These are phyloP conservation scores for Harpegnathos saltator DNA, from an alignment of 1,140 invertebrate species.

Conservation along the genomic window DNA sequence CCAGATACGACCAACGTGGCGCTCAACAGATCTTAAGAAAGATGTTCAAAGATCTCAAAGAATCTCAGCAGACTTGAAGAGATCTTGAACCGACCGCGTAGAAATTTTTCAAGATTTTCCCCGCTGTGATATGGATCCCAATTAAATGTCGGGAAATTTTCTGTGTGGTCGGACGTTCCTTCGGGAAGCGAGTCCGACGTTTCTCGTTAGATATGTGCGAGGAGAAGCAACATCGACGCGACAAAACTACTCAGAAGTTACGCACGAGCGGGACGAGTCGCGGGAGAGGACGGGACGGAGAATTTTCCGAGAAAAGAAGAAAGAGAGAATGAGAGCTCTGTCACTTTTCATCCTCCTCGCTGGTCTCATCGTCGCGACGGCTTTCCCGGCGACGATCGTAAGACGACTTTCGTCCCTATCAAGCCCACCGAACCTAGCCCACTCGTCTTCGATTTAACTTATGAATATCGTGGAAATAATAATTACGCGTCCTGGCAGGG, in stretches of 20 bases:
- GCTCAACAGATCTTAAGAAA: too few relatives aligned
- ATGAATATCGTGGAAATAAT: slow-evolving; percentile 29
- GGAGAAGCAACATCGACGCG: slow-evolving; percentile 18
- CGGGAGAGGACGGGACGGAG: not conserved
- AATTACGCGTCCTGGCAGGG: slow-evolving; percentile 30
- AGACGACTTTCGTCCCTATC: slow-evolving; percentile 30
- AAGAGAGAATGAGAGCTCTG: slow-evolving; percentile 14
- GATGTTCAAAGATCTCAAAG: too few relatives aligned
- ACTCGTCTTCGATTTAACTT: slow-evolving; percentile 35
- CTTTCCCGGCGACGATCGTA: slow-evolving; percentile 43
- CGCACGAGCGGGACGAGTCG: not conserved
- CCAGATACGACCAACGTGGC: too few relatives aligned
- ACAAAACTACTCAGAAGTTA: slow-evolving; percentile 54
- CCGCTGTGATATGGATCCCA: too few relatives aligned
- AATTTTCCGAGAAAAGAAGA: slow-evolving; percentile 15
- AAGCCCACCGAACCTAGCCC: too few relatives aligned
- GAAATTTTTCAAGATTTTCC: not conserved
- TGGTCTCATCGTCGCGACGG: slow-evolving; percentile 13
- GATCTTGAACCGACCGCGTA: slow-evolving; percentile 1
- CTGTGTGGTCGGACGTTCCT: not conserved
- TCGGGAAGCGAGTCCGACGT: not conserved
- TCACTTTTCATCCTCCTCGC: slow-evolving; percentile 42
- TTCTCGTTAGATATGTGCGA: slow-evolving; percentile 35
- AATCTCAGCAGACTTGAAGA: not conserved
- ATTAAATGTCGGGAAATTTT: not conserved